Evolutionary conservation across 2,888 invertebrate species (phyloP).

Genomic region (Oscheius myriophilus): DNA sequence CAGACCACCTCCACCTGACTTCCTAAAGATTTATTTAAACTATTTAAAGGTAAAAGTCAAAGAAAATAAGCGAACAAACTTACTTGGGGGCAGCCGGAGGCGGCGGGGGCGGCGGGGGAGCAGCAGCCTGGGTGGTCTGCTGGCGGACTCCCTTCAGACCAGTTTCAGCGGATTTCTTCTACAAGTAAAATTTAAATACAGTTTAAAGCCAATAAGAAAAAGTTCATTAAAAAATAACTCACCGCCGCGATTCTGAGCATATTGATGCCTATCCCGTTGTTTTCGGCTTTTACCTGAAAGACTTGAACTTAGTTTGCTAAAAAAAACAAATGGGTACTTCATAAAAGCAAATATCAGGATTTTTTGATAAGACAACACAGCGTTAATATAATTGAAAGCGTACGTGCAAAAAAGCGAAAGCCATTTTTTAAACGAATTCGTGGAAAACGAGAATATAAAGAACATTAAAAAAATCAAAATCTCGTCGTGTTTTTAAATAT

Average conservation of each 20-base stretch:
- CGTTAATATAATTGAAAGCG: too few species aligned
- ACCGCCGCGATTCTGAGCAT: conserved; percentile 24
- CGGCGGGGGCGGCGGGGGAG: conserved; percentile 15
- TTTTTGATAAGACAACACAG: too few species aligned
- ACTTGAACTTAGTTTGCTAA: too few species aligned
- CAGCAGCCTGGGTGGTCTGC: conserved; percentile 39
- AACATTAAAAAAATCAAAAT: too few species aligned
- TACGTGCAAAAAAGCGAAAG: too few species aligned
- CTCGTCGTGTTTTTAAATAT: too few species aligned
- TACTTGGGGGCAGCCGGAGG: not conserved
- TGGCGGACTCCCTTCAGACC: conserved; percentile 43
- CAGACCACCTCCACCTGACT: conserved; percentile 49
- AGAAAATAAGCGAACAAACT: not conserved
- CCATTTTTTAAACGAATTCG: too few species aligned
- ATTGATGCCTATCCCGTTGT: not conserved
- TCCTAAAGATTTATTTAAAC: conserved; percentile 29
- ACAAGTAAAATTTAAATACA: conserved; percentile 19
- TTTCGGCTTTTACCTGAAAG: not conserved
- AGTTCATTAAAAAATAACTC: not conserved
- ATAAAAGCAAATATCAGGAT: too few species aligned
- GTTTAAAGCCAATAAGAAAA: not conserved
- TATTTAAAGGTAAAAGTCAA: not conserved
- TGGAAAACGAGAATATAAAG: too few species aligned
- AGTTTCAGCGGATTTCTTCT: conserved; percentile 48
- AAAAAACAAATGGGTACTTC: too few species aligned